Evolutionary conservation across 2,797 vertebrate species (phyloP).

Genomic region (Emys orbicularis): DNA sequence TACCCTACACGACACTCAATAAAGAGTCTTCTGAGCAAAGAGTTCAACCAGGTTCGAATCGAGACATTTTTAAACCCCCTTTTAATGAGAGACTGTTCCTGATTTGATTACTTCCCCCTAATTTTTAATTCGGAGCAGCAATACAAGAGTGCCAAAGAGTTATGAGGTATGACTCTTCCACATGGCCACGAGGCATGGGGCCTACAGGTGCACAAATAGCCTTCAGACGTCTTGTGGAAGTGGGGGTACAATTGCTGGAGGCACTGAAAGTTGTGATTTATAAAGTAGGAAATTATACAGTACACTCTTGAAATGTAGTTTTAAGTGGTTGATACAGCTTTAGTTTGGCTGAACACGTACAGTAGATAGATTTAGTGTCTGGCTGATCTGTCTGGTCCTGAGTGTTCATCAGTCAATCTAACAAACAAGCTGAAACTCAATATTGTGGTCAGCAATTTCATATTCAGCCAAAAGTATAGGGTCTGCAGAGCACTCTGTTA

Average conservation of each 20-base stretch:
- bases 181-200: background rate
- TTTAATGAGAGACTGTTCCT: background rate
- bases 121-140: background rate
- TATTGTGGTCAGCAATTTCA: conserved; percentile 59
- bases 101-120: background rate
- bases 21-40: background rate
- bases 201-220: conserved; percentile 10
- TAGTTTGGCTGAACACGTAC: conserved; percentile 52
- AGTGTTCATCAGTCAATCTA: conserved; percentile 60
- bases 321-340: conserved; percentile 63
- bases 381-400: conserved; percentile 56
- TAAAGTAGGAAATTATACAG: conserved; percentile 49
- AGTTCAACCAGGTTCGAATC: background rate
- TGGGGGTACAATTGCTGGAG: conserved; percentile 17
- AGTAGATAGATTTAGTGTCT: conserved; percentile 64
- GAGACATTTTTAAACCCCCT: background rate
- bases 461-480: conserved; percentile 38
- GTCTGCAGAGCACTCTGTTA: conserved; percentile 32
- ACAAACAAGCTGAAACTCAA: conserved; percentile 56
- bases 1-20: background rate
- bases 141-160: background rate
- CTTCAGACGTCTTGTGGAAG: background rate
- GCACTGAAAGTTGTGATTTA: conserved; percentile 49
- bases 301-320: conserved; percentile 61
- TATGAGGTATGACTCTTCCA: background rate